phyloP scores from a whole-genome alignment of 2,797 vertebrate genomes.

The Denticeps clupeoides region DNA sequence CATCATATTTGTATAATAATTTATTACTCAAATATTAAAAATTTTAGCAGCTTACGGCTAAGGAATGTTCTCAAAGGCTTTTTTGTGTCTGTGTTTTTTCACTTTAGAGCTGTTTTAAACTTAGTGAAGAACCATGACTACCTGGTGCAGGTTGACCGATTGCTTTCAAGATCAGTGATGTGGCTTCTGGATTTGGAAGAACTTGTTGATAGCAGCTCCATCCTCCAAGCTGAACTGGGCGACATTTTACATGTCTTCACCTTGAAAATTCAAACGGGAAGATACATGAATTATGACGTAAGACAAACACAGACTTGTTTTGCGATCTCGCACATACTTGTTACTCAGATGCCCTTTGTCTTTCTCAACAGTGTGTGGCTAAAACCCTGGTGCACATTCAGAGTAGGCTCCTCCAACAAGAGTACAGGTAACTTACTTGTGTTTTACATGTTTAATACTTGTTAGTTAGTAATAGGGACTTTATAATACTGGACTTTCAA shows the following conservation, averaged over 20 bases:
- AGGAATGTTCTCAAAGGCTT: no score
- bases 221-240: constrained; percentile 39
- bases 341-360: background rate
- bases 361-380: constrained; percentile 32
- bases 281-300: no score
- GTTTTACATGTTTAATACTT: background rate
- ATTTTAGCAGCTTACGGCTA: no score
- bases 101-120: constrained; percentile 44
- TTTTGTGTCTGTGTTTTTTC: background rate
- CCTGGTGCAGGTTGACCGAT: constrained; percentile 55
- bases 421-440: constrained; percentile 53
- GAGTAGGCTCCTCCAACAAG: constrained; percentile 37
- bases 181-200: constrained; percentile 50
- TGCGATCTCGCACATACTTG: background rate
- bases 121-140: constrained; percentile 40
- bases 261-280: no score
- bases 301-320: no score
- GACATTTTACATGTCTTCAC: constrained; percentile 50
- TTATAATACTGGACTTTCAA: background rate
- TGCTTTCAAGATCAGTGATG: constrained; percentile 65
- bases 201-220: constrained; percentile 37
- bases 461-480: background rate
- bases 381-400: constrained; percentile 38
- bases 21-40: no score
- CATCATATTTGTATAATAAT: no score